Evolutionary conservation across 2,888 invertebrate genomes (phyloP).

Genomic region (Abscondita cerata): DNA sequence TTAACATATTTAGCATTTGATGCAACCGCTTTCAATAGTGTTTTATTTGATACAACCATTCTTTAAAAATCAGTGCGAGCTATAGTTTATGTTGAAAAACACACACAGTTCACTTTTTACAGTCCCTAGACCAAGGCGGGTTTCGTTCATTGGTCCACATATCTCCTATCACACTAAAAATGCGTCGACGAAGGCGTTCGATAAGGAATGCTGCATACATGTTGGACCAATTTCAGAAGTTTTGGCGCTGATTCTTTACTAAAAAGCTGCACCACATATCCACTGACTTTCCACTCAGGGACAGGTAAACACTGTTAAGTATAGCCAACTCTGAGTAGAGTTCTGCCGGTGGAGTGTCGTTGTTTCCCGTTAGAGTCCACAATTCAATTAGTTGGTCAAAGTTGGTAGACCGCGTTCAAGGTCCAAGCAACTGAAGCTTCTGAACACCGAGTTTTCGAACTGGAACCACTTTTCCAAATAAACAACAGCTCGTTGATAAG

Average conservation of each 20-base stretch:
- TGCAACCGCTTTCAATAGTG: neutral
- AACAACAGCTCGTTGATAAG: neutral
- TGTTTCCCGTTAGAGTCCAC: neutral
- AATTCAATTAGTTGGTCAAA: neutral
- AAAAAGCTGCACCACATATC: neutral
- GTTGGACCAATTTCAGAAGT: neutral
- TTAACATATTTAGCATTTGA: neutral
- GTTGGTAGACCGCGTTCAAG: neutral
- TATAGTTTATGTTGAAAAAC: neutral
- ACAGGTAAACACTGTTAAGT: neutral
- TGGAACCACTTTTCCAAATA: neutral
- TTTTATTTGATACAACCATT: neutral
- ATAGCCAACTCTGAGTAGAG: neutral
- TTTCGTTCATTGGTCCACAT: neutral
- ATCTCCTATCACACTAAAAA: neutral
- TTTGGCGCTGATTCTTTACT: neutral
- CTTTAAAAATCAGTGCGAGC: neutral
- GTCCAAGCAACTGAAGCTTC: neutral
- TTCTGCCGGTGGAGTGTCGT: neutral
- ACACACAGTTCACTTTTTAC: neutral
- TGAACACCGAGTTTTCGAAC: neutral
- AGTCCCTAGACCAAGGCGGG: neutral
- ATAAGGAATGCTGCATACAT: neutral
- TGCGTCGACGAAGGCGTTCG: neutral
- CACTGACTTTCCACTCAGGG: neutral